Evolutionary conservation across 2,113 vertebrate genomes (phyloP).

Genomic region (Hucho hucho): DNA sequence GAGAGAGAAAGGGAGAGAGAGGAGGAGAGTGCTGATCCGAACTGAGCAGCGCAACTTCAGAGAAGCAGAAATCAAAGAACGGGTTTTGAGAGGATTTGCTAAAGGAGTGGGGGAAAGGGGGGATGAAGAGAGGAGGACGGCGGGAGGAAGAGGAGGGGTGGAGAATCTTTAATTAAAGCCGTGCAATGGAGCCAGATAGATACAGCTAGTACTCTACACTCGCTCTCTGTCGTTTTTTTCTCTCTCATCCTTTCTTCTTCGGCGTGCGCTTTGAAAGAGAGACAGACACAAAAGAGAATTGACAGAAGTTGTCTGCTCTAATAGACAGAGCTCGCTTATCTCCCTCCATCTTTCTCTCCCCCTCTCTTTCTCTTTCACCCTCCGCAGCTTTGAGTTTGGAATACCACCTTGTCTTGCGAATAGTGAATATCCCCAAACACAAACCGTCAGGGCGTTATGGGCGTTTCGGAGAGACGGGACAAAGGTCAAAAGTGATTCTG

Average conservation of each 20-base stretch:
- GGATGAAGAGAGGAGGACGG: neutral
- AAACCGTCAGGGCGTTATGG: neutral
- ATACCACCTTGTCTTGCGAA: neutral
- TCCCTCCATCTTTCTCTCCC: conserved; percentile 36
- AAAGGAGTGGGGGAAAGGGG: neutral
- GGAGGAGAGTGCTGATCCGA: neutral
- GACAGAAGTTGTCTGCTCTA: conserved; percentile 24
- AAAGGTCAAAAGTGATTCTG: neutral
- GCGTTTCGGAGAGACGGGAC: neutral
- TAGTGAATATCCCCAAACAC: neutral
- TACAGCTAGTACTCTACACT: conserved; percentile 8
- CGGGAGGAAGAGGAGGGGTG: neutral
- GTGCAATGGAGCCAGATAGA: conserved; percentile 31
- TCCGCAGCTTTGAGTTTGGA: neutral
- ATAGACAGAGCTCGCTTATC: conserved; percentile 16
- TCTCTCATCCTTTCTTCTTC: conserved; percentile 1
- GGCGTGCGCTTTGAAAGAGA: conserved; percentile 3
- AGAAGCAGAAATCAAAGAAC: neutral
- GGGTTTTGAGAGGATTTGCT: conserved; percentile 1
- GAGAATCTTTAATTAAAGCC: conserved; percentile 31
- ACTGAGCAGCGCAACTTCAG: conserved; percentile 1
- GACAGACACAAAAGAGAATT: conserved; percentile 21
- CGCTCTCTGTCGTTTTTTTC: neutral
- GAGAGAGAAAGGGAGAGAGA: neutral
- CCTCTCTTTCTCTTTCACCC: conserved; percentile 8